Conservation (phyloP, 1,140 invertebrate genomes). For the Aphidius ervi region DNA sequence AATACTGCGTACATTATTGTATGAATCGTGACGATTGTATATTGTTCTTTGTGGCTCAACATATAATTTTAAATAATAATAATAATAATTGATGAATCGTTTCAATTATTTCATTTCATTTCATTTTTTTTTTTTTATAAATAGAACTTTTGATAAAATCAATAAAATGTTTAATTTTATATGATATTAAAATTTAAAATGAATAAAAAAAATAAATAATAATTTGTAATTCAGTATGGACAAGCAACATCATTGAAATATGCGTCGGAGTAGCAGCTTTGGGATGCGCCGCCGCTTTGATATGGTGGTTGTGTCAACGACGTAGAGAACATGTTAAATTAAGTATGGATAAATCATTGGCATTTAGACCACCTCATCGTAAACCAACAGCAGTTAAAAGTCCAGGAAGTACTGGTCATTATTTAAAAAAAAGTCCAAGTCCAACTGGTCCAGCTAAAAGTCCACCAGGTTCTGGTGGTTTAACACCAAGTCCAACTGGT, state of each 20-base stretch:
- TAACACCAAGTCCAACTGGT: conserved; percentile 46
- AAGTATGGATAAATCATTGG: conserved; percentile 57
- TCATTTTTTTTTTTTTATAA: too few species aligned
- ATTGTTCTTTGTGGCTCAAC: too few species aligned
- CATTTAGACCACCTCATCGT: conserved; percentile 57
- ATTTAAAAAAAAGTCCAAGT: conserved; percentile 83
- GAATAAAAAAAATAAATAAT: conserved; percentile 3
- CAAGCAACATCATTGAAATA: conserved; percentile 60
- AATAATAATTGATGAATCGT: too few species aligned
- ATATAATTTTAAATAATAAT: too few species aligned
- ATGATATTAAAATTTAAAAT: too few species aligned
- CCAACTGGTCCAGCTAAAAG: conserved; percentile 67
- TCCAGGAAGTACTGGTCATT: conserved; percentile 67
- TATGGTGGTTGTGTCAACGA: conserved; percentile 59
- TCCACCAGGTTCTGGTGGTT: conserved; percentile 48
- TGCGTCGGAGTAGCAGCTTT: conserved; percentile 59
- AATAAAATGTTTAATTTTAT: too few species aligned
- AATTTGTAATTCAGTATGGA: conserved; percentile 55
- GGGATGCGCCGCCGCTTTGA: conserved; percentile 57
- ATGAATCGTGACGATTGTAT: too few species aligned
- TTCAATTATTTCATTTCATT: too few species aligned
- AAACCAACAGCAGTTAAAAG: conserved; percentile 65
- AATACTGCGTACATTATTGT: too few species aligned
- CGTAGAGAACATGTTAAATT: conserved; percentile 50
- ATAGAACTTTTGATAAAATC: too few species aligned